Evolutionary conservation across 2,113 vertebrate genomes (phyloP).

Genomic region (Sialia sialis): DNA sequence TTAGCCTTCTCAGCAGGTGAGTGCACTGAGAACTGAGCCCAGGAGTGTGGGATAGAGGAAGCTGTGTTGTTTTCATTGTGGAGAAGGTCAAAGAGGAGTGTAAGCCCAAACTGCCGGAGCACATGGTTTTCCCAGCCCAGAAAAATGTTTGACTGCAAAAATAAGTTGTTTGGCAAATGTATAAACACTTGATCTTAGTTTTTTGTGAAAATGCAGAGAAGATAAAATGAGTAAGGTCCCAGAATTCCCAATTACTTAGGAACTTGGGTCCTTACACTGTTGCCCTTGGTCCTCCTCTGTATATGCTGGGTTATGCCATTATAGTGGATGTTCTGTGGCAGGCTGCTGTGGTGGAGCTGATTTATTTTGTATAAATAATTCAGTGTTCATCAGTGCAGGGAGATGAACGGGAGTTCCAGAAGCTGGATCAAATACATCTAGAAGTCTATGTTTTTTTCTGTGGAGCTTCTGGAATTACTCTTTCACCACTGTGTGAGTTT

Average conservation of each 20-base stretch:
- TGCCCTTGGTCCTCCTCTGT: neutral
- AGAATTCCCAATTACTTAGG: neutral
- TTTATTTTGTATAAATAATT: neutral
- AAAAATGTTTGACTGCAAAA: neutral
- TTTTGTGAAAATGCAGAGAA: neutral
- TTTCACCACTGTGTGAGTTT: neutral
- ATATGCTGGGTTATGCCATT: neutral
- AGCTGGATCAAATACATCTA: neutral
- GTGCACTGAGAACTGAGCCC: neutral
- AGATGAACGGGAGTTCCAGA: neutral
- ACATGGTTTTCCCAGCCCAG: neutral
- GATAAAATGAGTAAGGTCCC: neutral
- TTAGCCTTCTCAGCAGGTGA: conserved; percentile 64
- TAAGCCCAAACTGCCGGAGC: neutral
- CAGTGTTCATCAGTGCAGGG: neutral
- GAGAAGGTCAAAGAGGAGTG: neutral
- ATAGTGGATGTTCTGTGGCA: neutral
- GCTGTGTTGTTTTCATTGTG: neutral
- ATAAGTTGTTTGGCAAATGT: neutral
- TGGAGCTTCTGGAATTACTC: neutral
- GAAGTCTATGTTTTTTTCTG: neutral
- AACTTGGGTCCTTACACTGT: neutral
- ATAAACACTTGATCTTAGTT: neutral
- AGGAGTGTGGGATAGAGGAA: neutral
- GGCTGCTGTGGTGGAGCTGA: neutral